Conservation (phyloP, 2,888 invertebrate species). For the Pemphredon lugubris region DNA sequence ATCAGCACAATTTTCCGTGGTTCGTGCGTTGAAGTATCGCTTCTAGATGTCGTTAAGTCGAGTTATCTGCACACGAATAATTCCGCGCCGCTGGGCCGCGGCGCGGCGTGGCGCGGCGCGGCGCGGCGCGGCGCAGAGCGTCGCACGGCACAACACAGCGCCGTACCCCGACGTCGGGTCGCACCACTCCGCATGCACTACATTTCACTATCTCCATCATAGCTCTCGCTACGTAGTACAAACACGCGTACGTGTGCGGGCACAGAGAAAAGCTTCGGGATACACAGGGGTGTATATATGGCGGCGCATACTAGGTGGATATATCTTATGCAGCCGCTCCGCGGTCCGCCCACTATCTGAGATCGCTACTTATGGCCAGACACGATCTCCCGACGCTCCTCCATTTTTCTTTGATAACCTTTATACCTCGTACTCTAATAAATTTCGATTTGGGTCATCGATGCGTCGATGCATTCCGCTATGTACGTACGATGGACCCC, state of each 20-base stretch:
- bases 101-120: no score
- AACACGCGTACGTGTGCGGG: conserved; percentile 26
- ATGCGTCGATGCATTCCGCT: conserved; percentile 38
- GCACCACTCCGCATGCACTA: conserved; percentile 45
- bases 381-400: conserved; percentile 69
- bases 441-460: conserved; percentile 71
- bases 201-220: conserved; percentile 66
- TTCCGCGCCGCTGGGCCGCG: conserved; percentile 35
- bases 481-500: background rate
- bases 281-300: conserved; percentile 16
- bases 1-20: conserved; percentile 56
- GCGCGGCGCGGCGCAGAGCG: no score
- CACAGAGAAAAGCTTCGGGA: conserved; percentile 21
- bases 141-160: no score
- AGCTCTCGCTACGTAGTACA: conserved; percentile 50
- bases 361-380: conserved; percentile 77
- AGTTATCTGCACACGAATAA: conserved; percentile 68
- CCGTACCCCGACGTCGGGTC: no score
- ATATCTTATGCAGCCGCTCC: conserved; percentile 62
- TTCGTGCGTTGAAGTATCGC: conserved; percentile 56
- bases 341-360: conserved; percentile 60
- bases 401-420: conserved; percentile 71
- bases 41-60: conserved; percentile 66
- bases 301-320: conserved; percentile 29
- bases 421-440: conserved; percentile 69